Base-by-base conservation (phyloP, 53 echinoderm and acorn worm species). In the Pentamera pediparva region DNA sequence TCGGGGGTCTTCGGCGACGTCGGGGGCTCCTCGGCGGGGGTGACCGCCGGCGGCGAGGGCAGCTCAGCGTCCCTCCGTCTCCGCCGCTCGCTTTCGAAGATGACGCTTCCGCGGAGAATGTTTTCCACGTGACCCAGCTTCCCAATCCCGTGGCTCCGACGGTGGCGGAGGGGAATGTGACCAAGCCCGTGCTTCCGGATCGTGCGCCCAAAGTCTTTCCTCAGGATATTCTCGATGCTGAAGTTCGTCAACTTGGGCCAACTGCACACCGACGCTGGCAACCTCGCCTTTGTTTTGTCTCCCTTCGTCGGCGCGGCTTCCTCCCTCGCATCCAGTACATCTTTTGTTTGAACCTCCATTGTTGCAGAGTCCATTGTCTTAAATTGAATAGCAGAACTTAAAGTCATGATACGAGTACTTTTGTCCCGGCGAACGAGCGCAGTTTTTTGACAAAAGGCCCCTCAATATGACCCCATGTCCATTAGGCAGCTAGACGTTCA, bases 221-320 rank as follows among this genome's bases (percentile, higher is more conserved):
- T 83, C 76, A 98, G 86, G 51, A 98, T 98, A 56, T 88, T 98
- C 18, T 98, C 98, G 79, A 98, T 98, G 75, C 83, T 88, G 78
- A 98, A 98, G 83, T 98, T 88, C 2, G 98, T 98, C 79, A 87
- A 79, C 56, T 81, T 86, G 6, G 90, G 75, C 76, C 82, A 69
- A 19, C 60, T 76, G 41, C 77, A 34, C 31, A 34, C 31, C 6
- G 61, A 61, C 70, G 69, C 54, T 54, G 25, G 13, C 1, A 10
- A 17, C 24, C 28, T 54, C 25, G 54, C n/a, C n/a, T n/a, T n/a
- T n/a, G n/a, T n/a, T n/a, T n/a, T n/a, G n/a, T n/a, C n/a, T n/a
- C n/a, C n/a, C n/a, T n/a, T n/a, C n/a, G n/a, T n/a, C n/a, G n/a
- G n/a, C n/a, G n/a, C n/a, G n/a, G n/a, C n/a, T n/a, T n/a, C n/a